Conservation (phyloP, 1,140 invertebrate species). For the Condylostylus longicornis region DNA sequence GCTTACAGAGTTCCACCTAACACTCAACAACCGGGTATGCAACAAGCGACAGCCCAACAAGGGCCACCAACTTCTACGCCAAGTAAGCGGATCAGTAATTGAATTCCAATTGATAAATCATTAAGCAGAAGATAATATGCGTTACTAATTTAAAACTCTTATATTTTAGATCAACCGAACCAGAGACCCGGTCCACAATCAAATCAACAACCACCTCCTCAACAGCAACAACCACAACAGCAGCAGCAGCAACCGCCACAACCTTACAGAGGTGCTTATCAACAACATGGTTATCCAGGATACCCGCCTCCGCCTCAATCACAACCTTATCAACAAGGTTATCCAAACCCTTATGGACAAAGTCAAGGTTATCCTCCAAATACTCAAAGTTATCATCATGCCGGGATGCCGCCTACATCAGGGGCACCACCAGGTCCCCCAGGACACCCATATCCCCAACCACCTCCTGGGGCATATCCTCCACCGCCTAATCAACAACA, state of each 20-base stretch:
- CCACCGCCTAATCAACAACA: slow-evolving; percentile 20
- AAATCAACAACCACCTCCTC: slow-evolving; percentile 14
- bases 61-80: slow-evolving; percentile 9
- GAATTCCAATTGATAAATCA: slow-evolving; percentile 6
- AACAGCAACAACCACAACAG: slow-evolving; percentile 6
- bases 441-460: slow-evolving; percentile 19
- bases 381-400: slow-evolving; percentile 31
- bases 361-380: slow-evolving; percentile 22
- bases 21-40: slow-evolving; percentile 29
- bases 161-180: not conserved
- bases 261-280: slow-evolving; percentile 33
- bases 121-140: not conserved
- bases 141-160: not conserved
- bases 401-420: slow-evolving; percentile 18
- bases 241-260: slow-evolving; percentile 27
- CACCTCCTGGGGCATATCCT: slow-evolving; percentile 20
- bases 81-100: slow-evolving; percentile 14
- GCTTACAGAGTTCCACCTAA: slow-evolving; percentile 28
- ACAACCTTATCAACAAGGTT: slow-evolving; percentile 32
- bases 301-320: slow-evolving; percentile 34
- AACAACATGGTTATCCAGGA: slow-evolving; percentile 34
- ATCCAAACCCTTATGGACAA: slow-evolving; percentile 30
- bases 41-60: slow-evolving; percentile 33
- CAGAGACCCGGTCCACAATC: slow-evolving; percentile 12
- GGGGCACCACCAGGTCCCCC: slow-evolving; percentile 9